Evolutionary conservation across 2,797 vertebrate genomes (phyloP).

Genomic region (Psittacula derbiana): DNA sequence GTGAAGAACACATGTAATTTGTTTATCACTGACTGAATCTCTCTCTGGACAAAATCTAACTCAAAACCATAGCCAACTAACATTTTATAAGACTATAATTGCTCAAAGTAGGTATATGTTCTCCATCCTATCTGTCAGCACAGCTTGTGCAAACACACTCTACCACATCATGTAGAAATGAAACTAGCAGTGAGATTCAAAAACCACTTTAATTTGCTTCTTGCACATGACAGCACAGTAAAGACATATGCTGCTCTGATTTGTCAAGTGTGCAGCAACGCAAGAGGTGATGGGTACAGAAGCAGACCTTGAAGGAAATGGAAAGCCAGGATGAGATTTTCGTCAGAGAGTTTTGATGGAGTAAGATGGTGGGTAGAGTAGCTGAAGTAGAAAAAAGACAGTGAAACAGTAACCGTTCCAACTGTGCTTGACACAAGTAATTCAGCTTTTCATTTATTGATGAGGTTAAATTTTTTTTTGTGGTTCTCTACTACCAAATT

Average conservation of each 20-base stretch:
- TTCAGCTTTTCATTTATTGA: neutral
- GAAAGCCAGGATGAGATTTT: neutral
- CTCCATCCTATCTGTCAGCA: slow-evolving; percentile 13
- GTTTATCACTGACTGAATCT: neutral
- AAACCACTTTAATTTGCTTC: neutral
- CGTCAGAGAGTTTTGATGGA: neutral
- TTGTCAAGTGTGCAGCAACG: neutral
- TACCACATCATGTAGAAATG: neutral
- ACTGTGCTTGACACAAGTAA: neutral
- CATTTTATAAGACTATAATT: neutral
- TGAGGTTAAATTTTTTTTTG: neutral
- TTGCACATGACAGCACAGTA: slow-evolving; percentile 7
- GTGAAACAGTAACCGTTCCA: neutral
- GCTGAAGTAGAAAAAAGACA: neutral
- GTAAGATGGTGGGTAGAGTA: neutral
- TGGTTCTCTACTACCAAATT: neutral
- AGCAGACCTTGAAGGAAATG: neutral
- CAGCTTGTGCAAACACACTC: neutral
- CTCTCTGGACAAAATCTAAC: neutral
- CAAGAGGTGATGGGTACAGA: neutral
- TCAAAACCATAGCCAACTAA: neutral
- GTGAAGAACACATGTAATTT: neutral
- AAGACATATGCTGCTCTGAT: neutral
- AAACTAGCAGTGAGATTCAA: neutral
- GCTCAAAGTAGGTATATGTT: neutral